Evolutionary conservation across 1,140 invertebrate species (phyloP).

Genomic region (Drosophila bipectinata): DNA sequence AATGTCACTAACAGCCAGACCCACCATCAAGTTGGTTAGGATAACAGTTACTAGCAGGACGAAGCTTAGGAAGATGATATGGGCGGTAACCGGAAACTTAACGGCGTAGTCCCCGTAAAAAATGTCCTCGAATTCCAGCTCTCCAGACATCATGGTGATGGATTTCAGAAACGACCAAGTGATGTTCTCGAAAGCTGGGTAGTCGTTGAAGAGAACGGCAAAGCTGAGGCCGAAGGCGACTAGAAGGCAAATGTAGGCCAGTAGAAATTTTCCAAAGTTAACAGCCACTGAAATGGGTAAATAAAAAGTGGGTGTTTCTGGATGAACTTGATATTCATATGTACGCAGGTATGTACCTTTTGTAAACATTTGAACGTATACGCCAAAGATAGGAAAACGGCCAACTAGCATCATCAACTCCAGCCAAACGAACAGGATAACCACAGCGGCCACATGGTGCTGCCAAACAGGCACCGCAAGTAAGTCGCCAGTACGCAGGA

Average conservation of each 20-base stretch:
- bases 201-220: slow-evolving; percentile 91
- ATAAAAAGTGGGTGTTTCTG: neutral
- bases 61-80: slow-evolving; percentile 91
- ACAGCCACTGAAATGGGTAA: slow-evolving; percentile 86
- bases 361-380: slow-evolving; percentile 94
- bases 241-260: slow-evolving; percentile 91
- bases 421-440: slow-evolving; percentile 91
- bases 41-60: slow-evolving; percentile 93
- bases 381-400: slow-evolving; percentile 92
- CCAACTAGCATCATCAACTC: slow-evolving; percentile 93
- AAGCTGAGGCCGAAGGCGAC: slow-evolving; percentile 92
- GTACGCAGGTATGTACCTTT: slow-evolving; percentile 84
- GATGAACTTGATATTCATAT: too few relatives aligned
- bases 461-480: slow-evolving; percentile 87
- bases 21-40: slow-evolving; percentile 93
- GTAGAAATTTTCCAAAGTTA: slow-evolving; percentile 92
- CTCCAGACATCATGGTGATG: slow-evolving; percentile 95
- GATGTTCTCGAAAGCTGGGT: slow-evolving; percentile 88
- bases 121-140: slow-evolving; percentile 93
- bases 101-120: slow-evolving; percentile 87
- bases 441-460: slow-evolving; percentile 91
- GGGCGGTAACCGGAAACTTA: slow-evolving; percentile 88
- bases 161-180: slow-evolving; percentile 89
- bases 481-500: slow-evolving; percentile 61
- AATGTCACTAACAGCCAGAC: slow-evolving; percentile 93